Conservation (phyloP, 2,888 invertebrate species). For the Matsumyia berberina region DNA sequence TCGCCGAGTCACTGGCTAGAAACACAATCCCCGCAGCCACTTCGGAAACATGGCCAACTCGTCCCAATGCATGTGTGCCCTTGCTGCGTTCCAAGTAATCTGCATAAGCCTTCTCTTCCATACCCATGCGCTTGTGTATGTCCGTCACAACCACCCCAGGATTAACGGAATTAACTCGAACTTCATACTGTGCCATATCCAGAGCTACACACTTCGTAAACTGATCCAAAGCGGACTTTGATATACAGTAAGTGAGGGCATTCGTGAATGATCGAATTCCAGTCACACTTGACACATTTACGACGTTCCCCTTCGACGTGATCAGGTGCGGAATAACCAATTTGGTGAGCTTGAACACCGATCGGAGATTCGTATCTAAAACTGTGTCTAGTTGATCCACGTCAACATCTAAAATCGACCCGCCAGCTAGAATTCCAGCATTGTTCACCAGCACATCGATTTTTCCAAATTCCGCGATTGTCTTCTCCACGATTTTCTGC, state of each 20-base stretch:
- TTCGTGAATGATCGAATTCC: constrained; percentile 94
- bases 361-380: constrained; percentile 93
- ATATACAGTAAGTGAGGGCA: constrained; percentile 94
- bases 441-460: constrained; percentile 93
- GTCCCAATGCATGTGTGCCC: constrained; percentile 94
- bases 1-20: constrained; percentile 90
- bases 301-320: constrained; percentile 91
- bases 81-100: constrained; percentile 91
- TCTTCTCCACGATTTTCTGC: constrained; percentile 88
- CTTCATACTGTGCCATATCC: constrained; percentile 90
- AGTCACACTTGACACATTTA: constrained; percentile 96
- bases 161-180: constrained; percentile 95
- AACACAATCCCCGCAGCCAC: constrained; percentile 95
- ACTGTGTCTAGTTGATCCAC: constrained; percentile 93
- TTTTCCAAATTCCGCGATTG: constrained; percentile 87
- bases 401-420: constrained; percentile 91
- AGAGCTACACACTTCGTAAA: constrained; percentile 95
- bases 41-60: constrained; percentile 92
- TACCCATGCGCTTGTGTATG: constrained; percentile 90
- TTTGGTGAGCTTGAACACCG: constrained; percentile 91
- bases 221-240: constrained; percentile 97
- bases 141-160: constrained; percentile 96
- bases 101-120: constrained; percentile 90
- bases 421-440: constrained; percentile 92
- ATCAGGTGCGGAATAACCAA: constrained; percentile 92